These are phyloP conservation scores for Gallinago solitaria DNA, from an alignment of 2,797 vertebrate genomes.

Conservation along the genomic window DNA sequence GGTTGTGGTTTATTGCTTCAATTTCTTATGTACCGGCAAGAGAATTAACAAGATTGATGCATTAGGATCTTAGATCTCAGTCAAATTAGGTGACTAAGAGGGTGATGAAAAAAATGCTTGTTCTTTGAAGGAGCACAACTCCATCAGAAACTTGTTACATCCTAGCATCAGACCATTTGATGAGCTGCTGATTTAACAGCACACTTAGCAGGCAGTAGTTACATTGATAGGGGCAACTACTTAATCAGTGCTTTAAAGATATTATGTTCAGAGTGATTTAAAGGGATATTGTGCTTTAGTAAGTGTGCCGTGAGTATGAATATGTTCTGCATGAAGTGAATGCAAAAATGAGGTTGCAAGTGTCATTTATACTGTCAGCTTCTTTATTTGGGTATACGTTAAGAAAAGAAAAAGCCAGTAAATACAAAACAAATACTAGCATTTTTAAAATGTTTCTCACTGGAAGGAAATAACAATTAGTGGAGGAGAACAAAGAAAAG, in stretches of 20 bases:
- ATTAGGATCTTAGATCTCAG: slow-evolving; percentile 77
- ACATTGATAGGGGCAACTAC: slow-evolving; percentile 55
- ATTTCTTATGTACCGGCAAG: slow-evolving; percentile 77
- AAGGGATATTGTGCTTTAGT: slow-evolving; percentile 53
- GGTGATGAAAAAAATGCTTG: slow-evolving; percentile 73
- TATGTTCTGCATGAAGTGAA: slow-evolving; percentile 53
- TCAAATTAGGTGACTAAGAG: slow-evolving; percentile 78
- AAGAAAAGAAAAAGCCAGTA: neutral
- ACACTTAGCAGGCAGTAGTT: slow-evolving; percentile 64
- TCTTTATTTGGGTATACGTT: neutral
- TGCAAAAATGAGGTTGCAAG: slow-evolving; percentile 22
- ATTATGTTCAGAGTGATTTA: slow-evolving; percentile 63
- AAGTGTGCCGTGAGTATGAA: slow-evolving; percentile 52
- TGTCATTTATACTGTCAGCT: slow-evolving; percentile 14
- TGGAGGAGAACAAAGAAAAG: neutral
- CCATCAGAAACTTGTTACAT: slow-evolving; percentile 71
- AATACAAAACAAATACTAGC: neutral
- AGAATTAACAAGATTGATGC: slow-evolving; percentile 78
- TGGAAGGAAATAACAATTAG: neutral
- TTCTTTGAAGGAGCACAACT: slow-evolving; percentile 70
- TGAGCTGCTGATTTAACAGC: slow-evolving; percentile 73
- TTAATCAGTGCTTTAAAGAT: slow-evolving; percentile 70
- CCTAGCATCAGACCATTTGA: slow-evolving; percentile 67
- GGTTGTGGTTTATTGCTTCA: slow-evolving; percentile 80
- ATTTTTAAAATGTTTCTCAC: neutral